These are phyloP conservation scores for Lasioglossum figueresi DNA, from an alignment of 2,888 invertebrate species.

Conservation along the genomic window DNA sequence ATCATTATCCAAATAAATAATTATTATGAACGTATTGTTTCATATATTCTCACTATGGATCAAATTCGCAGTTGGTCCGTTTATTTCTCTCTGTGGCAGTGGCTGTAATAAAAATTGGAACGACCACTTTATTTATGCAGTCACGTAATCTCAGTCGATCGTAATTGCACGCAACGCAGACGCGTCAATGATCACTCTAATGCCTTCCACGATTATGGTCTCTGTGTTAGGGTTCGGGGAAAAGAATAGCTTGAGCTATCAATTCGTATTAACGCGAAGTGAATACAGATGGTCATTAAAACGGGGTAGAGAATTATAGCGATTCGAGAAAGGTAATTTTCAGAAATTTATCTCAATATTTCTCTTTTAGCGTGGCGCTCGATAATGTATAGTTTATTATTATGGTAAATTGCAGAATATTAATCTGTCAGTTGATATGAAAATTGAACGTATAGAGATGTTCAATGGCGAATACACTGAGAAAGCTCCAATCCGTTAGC, in stretches of 20 bases:
- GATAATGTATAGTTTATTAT: not conserved
- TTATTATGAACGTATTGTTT: not conserved
- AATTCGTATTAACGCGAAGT: slow-evolving; percentile 9
- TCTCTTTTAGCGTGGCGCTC: not conserved
- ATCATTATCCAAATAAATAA: not conserved
- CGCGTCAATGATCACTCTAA: slow-evolving; percentile 2
- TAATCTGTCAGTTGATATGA: not conserved
- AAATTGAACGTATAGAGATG: slow-evolving; percentile 1
- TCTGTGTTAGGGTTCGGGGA: not conserved
- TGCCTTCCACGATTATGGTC: not conserved
- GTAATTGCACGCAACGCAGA: not conserved
- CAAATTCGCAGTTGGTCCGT: not conserved
- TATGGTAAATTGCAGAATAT: not conserved
- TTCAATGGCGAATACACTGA: not conserved
- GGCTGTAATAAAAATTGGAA: not conserved
- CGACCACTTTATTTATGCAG: not conserved
- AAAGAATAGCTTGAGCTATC: slow-evolving; percentile 6
- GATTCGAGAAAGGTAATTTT: not conserved
- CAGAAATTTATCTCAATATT: slow-evolving; percentile 2
- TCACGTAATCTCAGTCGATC: not conserved
- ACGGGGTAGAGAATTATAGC: slow-evolving; percentile 11
- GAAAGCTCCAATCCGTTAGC: not conserved
- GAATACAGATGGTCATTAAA: not conserved
- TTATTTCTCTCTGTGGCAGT: not conserved
- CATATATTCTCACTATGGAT: not conserved